Evolutionary conservation across 2,113 vertebrate genomes (phyloP), one percentile per base, ranked within the genome.

Genomic region (Propithecus coquereli): DNA sequence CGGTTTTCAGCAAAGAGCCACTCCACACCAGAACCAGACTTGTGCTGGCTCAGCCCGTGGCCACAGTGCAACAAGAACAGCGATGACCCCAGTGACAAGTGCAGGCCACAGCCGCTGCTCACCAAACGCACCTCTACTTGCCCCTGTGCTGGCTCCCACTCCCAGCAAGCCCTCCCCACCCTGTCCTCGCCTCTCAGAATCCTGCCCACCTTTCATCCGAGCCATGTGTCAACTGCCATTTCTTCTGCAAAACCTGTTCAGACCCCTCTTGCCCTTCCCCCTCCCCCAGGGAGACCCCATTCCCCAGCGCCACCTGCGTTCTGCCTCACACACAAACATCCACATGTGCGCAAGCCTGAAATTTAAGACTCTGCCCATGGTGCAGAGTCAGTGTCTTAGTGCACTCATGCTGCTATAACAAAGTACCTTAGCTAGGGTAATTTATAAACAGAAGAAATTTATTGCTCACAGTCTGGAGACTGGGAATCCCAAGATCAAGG

Each of bases 21-120:
- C 27, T 52, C 40, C 13, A 8, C 10, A 22, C 10, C 32, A 57
- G 70, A 50, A 23, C 0, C 8, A 73, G 16, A 8, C 76, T 9
- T 34, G 12, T 12, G 1, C 57, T 18, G 57, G 40, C 57, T 77
- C 3, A 1, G 25, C 2, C 17, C 47, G 11, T 30, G 1, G 1
- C 76, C 76, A 34, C 9, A 23, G 32, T 20, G 3, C 32, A 59
- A 40, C 1, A 27, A 20, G 22, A 68, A 45, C 30, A 45, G 47
- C 10, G 54, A 68, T 14, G 76, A 61, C 11, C 73, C 40, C 8
- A 9, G 43, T 0, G 47, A 61, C 25, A 6, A 68, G 12, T 8
- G 3, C 45, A 20, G 3, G 34, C 1, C 63, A 22, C 1, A 10
- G 40, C 27, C 16, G 2, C 9, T 4, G 3, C 30, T 76, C 68